Evolutionary conservation across 30 jellyfish, hydroid and myxozoan species (phyloP), one percentile per base, ranked within the genome.

Genomic region (Aurelia sp.): DNA sequence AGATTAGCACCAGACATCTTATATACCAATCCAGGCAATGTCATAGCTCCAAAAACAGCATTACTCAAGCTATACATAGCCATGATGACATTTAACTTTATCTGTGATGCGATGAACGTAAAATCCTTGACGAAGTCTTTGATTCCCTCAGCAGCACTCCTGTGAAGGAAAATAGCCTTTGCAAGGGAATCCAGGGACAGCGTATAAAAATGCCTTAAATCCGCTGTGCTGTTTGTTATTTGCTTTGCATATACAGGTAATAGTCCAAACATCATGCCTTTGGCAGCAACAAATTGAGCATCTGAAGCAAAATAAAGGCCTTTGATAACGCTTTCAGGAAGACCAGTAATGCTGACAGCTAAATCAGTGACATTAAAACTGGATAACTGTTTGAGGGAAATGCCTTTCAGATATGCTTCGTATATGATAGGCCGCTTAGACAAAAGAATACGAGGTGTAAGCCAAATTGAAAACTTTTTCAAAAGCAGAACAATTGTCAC

Each of bases 71-170:
- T 6, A 59, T 59, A 59, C 35, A 59, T 21, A 8, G 3, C 35
- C 30, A 59, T n/a, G 10, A 59, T 59, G 35, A 18, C 69, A 59
- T 21, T 21, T 10, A 59, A 59, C 30, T 21, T 59, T 21, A 59
- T 5, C 10, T 59, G 30, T 59, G 69, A n/a, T 4, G 69, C 27
- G 69, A 81, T 48, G 52, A 6, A 51, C 67, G 21, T 22, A 47
- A 81, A 67, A 53, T 81, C 91, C 50, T 67, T 67, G 69, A 81
- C 27, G 47, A 81, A 81, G 69, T 81, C 91, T 3, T 41, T 33
- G 8, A 64, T 68, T 12, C 84, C 91, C 15, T 81, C 91, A 9
- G 91, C 33, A 8, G 24, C 67, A 38, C 70, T 81, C 41, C 70
- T 81, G 57, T 81, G 91, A 17, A 81, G 52, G 12, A 81, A 48